phyloP scores from a whole-genome alignment of 1,140 invertebrate genomes.

The Helicoverpa armigera region DNA sequence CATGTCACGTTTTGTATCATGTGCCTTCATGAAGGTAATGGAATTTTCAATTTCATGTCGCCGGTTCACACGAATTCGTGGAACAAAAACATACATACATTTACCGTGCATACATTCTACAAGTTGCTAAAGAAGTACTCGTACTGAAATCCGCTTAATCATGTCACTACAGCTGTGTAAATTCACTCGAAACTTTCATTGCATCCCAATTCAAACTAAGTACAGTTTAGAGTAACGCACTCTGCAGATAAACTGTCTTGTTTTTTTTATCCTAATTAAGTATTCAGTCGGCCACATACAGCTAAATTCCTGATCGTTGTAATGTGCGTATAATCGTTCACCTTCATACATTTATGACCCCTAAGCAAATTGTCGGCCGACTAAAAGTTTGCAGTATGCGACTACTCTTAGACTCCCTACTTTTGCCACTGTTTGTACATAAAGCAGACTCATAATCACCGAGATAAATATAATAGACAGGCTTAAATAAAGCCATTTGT shows the following conservation, averaged over 20 bases:
- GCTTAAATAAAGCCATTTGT: constrained; percentile 38
- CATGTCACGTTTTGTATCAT: constrained; percentile 24
- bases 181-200: background rate
- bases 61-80: constrained; percentile 9
- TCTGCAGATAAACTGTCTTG: no score
- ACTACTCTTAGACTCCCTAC: background rate
- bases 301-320: no score
- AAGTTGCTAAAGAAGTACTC: background rate
- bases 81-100: background rate
- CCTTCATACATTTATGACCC: no score
- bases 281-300: no score
- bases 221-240: background rate
- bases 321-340: no score
- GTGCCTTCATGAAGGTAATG: constrained; percentile 23
- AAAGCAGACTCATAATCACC: background rate
- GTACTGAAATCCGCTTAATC: background rate
- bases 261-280: no score
- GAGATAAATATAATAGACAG: constrained; percentile 37
- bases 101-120: background rate
- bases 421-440: constrained; percentile 11
- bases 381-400: no score
- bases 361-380: no score
- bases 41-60: constrained; percentile 35
- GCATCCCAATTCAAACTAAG: no score
- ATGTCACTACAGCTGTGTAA: background rate